Percentiles rank a stretch among this genome's conserved stretches.
Evolutionary conservation across 2,113 vertebrate genomes (phyloP).

Genomic region (Cromileptes altivelis): DNA sequence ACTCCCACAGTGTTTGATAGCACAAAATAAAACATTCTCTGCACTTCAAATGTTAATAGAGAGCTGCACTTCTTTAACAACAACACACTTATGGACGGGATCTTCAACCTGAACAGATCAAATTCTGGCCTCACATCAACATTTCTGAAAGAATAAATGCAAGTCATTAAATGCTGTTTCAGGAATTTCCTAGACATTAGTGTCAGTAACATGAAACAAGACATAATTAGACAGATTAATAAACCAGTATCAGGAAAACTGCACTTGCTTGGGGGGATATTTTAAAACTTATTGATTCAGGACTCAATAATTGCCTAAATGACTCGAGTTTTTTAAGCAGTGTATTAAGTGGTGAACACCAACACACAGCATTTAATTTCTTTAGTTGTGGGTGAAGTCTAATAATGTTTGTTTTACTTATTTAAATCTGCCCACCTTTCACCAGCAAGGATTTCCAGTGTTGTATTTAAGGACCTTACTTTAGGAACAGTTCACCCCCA

Average conservation of each 20-base stretch:
- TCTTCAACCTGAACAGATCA: neutral
- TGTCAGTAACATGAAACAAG: neutral
- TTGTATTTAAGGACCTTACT: no score
- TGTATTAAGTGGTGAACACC: neutral
- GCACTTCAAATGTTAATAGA: conserved; percentile 31
- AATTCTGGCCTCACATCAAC: neutral
- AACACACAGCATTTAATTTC: neutral
- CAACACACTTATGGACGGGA: neutral
- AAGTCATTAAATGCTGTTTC: neutral
- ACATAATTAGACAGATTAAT: conserved; percentile 4
- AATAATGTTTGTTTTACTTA: no score
- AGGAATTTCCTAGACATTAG: neutral
- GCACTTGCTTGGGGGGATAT: neutral
- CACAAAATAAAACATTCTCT: neutral
- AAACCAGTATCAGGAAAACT: neutral
- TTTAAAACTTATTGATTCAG: neutral
- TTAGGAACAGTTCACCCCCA: no score
- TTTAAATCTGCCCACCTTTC: no score
- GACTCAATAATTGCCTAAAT: conserved; percentile 3
- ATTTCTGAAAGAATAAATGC: neutral
- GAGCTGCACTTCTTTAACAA: neutral
- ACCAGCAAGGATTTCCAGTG: no score
- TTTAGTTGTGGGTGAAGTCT: no score
- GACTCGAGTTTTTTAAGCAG: neutral
- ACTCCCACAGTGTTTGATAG: neutral